Evolutionary conservation across 2,888 invertebrate genomes (phyloP).

Genomic region (Archaeoteleia sp.): DNA sequence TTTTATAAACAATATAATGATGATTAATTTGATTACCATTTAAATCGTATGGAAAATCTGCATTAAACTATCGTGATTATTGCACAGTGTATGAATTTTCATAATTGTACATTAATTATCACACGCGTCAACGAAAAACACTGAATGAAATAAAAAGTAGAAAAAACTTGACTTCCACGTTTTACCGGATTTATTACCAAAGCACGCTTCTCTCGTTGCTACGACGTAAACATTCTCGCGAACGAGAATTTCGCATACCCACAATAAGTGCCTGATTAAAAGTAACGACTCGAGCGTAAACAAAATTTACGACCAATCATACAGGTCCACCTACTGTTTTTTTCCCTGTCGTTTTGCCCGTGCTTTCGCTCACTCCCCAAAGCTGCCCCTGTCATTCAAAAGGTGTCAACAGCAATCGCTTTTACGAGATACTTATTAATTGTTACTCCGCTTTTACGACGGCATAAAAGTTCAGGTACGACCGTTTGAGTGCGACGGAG

Average conservation of each 20-base stretch:
- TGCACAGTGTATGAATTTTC: background rate
- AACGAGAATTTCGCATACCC: constrained; percentile 45
- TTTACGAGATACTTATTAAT: constrained; percentile 79
- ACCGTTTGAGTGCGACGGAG: constrained; percentile 67
- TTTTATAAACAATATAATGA: no score
- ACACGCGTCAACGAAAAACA: constrained; percentile 1
- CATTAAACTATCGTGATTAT: background rate
- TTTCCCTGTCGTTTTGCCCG: constrained; percentile 18
- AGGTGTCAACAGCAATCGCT: constrained; percentile 78
- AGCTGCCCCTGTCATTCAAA: constrained; percentile 74
- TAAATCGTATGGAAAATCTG: no score
- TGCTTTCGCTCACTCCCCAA: constrained; percentile 46
- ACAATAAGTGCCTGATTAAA: constrained; percentile 71
- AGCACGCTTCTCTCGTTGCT: constrained; percentile 12
- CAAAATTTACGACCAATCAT: constrained; percentile 71
- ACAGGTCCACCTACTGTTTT: constrained; percentile 34
- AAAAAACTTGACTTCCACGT: constrained; percentile 20
- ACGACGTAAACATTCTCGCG: constrained; percentile 25
- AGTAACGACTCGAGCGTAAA: constrained; percentile 70
- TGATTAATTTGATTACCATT: no score
- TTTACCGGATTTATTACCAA: constrained; percentile 37
- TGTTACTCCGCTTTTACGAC: constrained; percentile 78
- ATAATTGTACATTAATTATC: no score
- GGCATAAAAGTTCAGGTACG: constrained; percentile 76
- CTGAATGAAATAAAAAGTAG: constrained; percentile 1